Base-by-base conservation (phyloP, 2,888 invertebrate genomes). In the Atethmia centrago region DNA sequence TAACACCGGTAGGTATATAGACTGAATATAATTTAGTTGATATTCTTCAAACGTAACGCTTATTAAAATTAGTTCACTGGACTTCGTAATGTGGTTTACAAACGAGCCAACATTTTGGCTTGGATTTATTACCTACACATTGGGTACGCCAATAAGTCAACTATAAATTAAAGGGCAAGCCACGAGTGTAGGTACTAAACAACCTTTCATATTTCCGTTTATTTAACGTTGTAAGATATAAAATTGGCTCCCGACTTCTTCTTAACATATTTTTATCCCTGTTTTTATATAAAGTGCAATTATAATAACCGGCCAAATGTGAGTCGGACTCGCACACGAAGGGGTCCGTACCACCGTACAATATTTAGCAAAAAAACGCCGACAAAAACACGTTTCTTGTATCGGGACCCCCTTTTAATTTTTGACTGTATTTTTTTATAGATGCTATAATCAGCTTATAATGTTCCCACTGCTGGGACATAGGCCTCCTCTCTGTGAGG, bases 91-190 rank as follows among this genome's bases (percentile, higher is more conserved):
- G 62, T 66, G 80, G 42, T 74, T 76, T 70, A 67, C 69, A 56
- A 70, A 77, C 16, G 64, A 59, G 25, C 68, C 58, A 78, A 82
- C 63, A 51, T 80, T 68, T 68, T 68, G 56, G 28, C 70, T 66
- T 83, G 75, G 83, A 84, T 87, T 87, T 86, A 77, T 79, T 77
- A 75, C 45, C 19, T 9, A 76, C 49, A 56, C 47, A 75, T 69
- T 45, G 75, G 58, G 61, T 61, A 56, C 59, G 62, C 69, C 84
- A 89, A 89, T 89, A 88, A 84, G 80, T 68, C 78, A 51, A 73
- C 78, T 75, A 64, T 74, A 72, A 86, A 71, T 74, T 74, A 77
- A 73, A 71, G 59, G 45, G n/a, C 55, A 51, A 21, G 53, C 42
- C 40, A 31, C 19, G 25, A 58, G 9, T 64, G 59, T 74, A 77